A percentile compares a stretch with the other conserved stretches of the same genome.
These are phyloP conservation scores for Aegotheles bennettii DNA, from an alignment of 2,113 vertebrate species.

Conservation along the genomic window DNA sequence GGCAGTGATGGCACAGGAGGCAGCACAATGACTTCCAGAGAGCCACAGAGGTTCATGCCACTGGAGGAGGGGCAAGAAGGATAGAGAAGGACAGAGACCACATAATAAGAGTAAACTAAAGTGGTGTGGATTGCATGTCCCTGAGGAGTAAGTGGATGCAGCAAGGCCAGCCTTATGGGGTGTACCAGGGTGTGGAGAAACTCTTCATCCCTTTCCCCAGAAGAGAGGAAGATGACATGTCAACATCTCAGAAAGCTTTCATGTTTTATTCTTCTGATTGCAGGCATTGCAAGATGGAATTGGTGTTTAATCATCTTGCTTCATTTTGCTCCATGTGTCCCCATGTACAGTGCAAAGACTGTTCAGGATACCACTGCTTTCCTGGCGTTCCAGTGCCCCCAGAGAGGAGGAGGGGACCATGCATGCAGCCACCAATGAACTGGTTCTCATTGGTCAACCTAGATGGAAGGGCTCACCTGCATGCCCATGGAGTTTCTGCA, in stretches of 20 bases:
- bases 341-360: neutral
- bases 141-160: neutral
- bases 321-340: neutral
- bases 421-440: neutral
- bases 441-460: neutral
- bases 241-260: neutral
- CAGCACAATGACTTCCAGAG: neutral
- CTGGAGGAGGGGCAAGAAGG: neutral
- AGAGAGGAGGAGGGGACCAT: neutral
- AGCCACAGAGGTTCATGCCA: neutral
- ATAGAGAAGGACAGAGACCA: neutral
- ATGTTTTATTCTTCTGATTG: neutral
- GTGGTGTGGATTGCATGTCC: neutral
- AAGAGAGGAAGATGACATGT: neutral
- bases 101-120: neutral
- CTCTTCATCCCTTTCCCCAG: neutral
- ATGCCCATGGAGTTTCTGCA: neutral
- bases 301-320: neutral
- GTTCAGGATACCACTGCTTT: neutral
- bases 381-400: neutral
- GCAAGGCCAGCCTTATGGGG: neutral
- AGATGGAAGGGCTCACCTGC: neutral
- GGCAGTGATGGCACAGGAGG: neutral
- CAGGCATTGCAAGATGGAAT: neutral
- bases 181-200: neutral